These are phyloP conservation scores for Solenodon paradoxus DNA, from an alignment of 2,113 vertebrate genomes.

Conservation along the genomic window DNA sequence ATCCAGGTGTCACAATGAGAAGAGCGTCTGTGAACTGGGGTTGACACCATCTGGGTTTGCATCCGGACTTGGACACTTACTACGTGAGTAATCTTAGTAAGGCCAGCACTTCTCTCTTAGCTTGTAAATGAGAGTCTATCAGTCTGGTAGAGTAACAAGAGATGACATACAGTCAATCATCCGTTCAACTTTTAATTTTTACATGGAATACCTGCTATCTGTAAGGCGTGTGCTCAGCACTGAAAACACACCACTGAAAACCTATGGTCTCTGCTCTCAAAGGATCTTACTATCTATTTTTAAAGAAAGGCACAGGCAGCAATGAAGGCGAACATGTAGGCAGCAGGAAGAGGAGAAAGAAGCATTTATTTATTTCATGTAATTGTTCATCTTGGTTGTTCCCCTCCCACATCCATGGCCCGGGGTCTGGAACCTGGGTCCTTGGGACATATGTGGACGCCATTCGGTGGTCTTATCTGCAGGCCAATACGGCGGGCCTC, in stretches of 20 bases:
- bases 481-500: no score
- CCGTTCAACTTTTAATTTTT: not conserved
- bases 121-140: not conserved
- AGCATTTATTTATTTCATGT: no score
- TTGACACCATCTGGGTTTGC: not conserved
- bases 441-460: no score
- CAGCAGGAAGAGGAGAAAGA: no score
- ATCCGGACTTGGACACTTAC: not conserved
- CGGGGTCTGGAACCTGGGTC: no score
- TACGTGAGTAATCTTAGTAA: not conserved
- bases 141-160: not conserved
- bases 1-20: not conserved
- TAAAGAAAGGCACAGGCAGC: no score
- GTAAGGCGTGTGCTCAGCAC: not conserved
- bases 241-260: not conserved
- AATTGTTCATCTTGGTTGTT: no score
- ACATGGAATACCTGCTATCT: not conserved
- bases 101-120: not conserved
- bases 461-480: no score
- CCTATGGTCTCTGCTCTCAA: not conserved
- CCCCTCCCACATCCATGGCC: no score
- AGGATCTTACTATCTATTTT: no score
- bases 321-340: no score
- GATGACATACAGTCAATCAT: not conserved
- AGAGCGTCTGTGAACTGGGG: not conserved